phyloP scores from a whole-genome alignment of 2,888 invertebrate species.

The Tetanocera ferruginea region DNA sequence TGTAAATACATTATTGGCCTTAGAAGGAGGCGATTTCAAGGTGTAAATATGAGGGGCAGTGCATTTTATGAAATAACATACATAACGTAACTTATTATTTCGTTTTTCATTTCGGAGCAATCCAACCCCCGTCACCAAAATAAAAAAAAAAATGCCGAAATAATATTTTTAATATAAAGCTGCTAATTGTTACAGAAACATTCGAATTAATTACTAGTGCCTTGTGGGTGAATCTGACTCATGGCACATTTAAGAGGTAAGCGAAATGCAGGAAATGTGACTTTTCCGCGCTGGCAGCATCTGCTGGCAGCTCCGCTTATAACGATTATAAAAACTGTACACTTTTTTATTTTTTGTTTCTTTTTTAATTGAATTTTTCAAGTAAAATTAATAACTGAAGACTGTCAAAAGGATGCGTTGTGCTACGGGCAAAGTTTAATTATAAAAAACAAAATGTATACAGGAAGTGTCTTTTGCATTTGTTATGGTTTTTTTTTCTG shows the following conservation, averaged over 20 bases:
- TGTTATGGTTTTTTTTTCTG: constrained; percentile 28
- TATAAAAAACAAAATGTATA: constrained; percentile 31
- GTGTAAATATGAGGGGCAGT: too few relatives aligned
- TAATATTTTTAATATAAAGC: not conserved
- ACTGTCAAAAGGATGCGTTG: constrained; percentile 31
- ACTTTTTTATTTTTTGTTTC: constrained; percentile 23
- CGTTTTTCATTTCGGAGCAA: too few relatives aligned
- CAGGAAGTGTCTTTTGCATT: constrained; percentile 31
- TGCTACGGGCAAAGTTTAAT: constrained; percentile 18
- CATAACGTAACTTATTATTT: too few relatives aligned
- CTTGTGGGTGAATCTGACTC: not conserved
- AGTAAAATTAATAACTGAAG: constrained; percentile 36
- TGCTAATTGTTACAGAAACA: not conserved
- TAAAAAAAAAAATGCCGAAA: too few relatives aligned
- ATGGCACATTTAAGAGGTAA: not conserved
- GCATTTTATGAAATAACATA: too few relatives aligned
- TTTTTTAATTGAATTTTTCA: constrained; percentile 26
- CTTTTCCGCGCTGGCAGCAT: constrained; percentile 3
- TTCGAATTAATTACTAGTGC: not conserved
- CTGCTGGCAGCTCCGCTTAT: constrained; percentile 21
- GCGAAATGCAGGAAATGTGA: not conserved
- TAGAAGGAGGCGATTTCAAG: too few relatives aligned
- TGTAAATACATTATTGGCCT: too few relatives aligned
- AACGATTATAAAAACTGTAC: constrained; percentile 15
- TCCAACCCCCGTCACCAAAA: too few relatives aligned